Base-by-base conservation (phyloP, 2,888 invertebrate genomes). In the Beris chalybata region DNA sequence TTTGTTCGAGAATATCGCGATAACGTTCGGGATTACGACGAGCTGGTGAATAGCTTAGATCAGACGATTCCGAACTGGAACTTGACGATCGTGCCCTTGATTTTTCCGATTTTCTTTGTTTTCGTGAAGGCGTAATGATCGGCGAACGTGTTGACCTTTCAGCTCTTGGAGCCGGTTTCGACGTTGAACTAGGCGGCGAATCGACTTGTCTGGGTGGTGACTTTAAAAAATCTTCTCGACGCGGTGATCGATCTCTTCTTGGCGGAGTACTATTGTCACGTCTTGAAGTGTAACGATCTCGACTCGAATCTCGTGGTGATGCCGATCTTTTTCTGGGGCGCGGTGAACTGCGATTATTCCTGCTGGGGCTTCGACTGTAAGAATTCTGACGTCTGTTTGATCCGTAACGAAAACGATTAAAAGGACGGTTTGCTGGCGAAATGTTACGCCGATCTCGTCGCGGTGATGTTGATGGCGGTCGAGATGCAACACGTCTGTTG, bases 31-130 rank as follows among this genome's bases (percentile, higher is more conserved):
- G 88, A 77, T 88, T 85, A 13, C 87, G 83, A 3, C 86, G 82
- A 0, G 88, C 86, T 0, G 89, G 89, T 0, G 89, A 89, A 73
- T 89, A 89, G 72, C 89, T 89, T 58, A 89, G 78, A 65, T 84
- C 84, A 13, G 82, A 82, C 7, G 79, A 79, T 3, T 82, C 81
- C 57, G 78, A 79, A 30, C 79, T 78, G 1, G 68, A 64, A 66
- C 30, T 74, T 6, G 61, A 66, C 71, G 70, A 67, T 29, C 68
- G 65, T 52, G 67, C 63, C 5, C 67, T 71, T 7, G 68, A 67
- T 56, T 68, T 69, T 22, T 47, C 32, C 1, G 67, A n/a, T 32
- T 58, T 65, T 30, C 52, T 22, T 30, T 45, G 30, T 22, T 22
- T 22, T 44, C 50, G n/a, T 56, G 70, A n/a, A 47, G 72, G 43